Conservation (phyloP, 2,113 vertebrate genomes). For the Triplophysa tibetana region DNA sequence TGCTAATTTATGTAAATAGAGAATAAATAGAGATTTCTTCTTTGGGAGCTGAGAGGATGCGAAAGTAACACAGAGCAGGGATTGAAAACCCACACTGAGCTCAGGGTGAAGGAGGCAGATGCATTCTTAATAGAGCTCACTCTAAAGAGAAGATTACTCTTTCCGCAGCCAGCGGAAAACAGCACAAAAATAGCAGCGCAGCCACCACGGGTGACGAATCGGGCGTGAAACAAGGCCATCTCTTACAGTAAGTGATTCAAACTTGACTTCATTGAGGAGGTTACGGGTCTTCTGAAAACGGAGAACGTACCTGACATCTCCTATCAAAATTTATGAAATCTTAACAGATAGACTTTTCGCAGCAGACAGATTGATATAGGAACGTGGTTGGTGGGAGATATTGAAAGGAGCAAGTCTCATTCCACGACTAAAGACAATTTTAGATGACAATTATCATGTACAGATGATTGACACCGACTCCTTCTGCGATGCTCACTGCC, state of each 20-base stretch:
- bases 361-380: slow-evolving; percentile 38
- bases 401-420: slow-evolving; percentile 39
- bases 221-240: not conserved
- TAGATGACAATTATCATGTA: too few species aligned
- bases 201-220: not conserved
- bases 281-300: slow-evolving; percentile 1
- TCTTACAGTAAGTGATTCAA: slow-evolving; percentile 18
- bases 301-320: not conserved
- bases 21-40: not conserved
- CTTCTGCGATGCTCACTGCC: too few species aligned
- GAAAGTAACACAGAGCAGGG: not conserved
- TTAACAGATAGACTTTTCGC: slow-evolving; percentile 36
- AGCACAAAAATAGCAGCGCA: slow-evolving; percentile 1
- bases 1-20: not conserved
- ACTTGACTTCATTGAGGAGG: slow-evolving; percentile 31
- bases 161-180: not conserved
- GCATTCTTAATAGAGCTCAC: not conserved
- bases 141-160: not conserved
- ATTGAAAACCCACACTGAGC: not conserved
- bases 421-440: not conserved
- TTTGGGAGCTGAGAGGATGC: not conserved
- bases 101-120: not conserved
- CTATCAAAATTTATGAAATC: slow-evolving; percentile 16
- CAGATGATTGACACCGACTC: too few species aligned
- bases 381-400: slow-evolving; percentile 39